Percentiles rank a stretch among this genome's conserved stretches.
Conservation (phyloP, 30 jellyfish, hydroid and myxozoan genomes). For the Mastigias papua region DNA sequence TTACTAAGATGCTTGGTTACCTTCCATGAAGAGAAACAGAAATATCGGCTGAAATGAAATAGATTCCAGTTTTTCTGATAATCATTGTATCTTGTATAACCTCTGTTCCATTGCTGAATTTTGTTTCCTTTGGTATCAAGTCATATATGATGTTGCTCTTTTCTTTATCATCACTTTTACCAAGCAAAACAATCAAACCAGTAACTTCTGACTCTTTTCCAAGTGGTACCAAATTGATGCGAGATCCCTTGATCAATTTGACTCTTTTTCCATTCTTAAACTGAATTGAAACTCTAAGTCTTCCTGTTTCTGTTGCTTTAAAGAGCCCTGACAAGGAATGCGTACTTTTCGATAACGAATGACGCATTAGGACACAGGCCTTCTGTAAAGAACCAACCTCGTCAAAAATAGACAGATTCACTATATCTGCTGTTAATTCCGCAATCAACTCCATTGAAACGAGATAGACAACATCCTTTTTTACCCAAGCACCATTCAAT, state of each 20-base stretch:
- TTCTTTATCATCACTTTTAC: not conserved
- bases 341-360: conserved; percentile 1
- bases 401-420: not conserved
- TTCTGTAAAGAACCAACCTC: not conserved
- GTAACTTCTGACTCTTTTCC: not conserved
- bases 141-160: not conserved
- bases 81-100: conserved; percentile 19
- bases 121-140: not conserved
- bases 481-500: not conserved
- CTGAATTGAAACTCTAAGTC: not conserved
- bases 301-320: not conserved
- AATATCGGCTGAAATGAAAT: not conserved
- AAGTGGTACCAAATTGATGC: not conserved
- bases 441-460: conserved; percentile 24
- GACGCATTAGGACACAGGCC: conserved; percentile 11
- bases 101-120: not conserved
- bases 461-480: not conserved
- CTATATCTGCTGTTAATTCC: conserved; percentile 2
- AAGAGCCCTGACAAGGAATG: conserved; percentile 27
- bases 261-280: not conserved
- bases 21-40: conserved; percentile 1
- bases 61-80: conserved; percentile 48
- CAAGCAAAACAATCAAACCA: conserved; percentile 4
- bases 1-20: not conserved
- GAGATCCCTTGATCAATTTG: conserved; percentile 23